These are phyloP conservation scores for Electrophaes corylata DNA, from an alignment of 2,888 invertebrate species.

Conservation along the genomic window DNA sequence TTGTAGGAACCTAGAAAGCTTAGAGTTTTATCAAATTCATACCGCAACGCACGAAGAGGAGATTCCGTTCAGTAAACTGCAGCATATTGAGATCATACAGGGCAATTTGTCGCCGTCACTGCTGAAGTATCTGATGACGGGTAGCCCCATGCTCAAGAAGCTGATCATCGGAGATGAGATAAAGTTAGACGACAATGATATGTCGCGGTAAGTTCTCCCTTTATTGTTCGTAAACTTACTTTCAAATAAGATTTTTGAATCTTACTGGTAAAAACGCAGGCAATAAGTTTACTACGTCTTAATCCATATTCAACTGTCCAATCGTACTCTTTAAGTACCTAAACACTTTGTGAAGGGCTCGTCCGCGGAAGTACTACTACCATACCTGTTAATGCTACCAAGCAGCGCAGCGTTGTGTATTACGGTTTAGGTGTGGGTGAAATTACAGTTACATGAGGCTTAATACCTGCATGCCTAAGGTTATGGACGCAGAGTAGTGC, in stretches of 20 bases:
- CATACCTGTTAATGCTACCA: too few relatives aligned
- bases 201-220: slow-evolving; percentile 77
- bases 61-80: slow-evolving; percentile 84
- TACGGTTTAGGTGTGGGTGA: too few relatives aligned
- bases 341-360: too few relatives aligned
- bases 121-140: slow-evolving; percentile 85
- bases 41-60: slow-evolving; percentile 83
- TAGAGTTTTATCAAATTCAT: slow-evolving; percentile 88
- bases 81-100: slow-evolving; percentile 87
- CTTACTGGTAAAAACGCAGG: too few relatives aligned
- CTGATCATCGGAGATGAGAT: slow-evolving; percentile 87
- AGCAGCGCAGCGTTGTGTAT: too few relatives aligned
- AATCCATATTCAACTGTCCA: too few relatives aligned
- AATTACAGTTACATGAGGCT: too few relatives aligned
- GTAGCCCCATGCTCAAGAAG: slow-evolving; percentile 84
- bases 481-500: too few relatives aligned
- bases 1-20: slow-evolving; percentile 84
- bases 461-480: too few relatives aligned
- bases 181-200: slow-evolving; percentile 87
- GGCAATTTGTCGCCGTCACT: slow-evolving; percentile 84
- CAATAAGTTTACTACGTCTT: too few relatives aligned
- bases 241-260: background rate
- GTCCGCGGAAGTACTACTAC: too few relatives aligned
- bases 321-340: too few relatives aligned
- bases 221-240: background rate